Conservation (phyloP, 92 coral and sea anemone genomes). For the Parazoanthus darwini region DNA sequence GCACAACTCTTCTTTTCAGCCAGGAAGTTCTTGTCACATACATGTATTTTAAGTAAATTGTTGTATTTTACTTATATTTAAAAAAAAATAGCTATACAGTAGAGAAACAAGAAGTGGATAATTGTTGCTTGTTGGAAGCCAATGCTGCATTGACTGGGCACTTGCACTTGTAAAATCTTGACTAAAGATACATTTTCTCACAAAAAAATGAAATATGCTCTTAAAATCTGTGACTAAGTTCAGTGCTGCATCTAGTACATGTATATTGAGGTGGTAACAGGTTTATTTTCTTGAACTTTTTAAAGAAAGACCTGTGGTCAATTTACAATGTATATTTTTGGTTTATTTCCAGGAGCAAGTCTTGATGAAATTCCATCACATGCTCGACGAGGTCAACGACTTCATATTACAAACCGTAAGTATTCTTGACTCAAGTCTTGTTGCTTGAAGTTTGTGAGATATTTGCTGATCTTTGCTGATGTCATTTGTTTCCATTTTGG, state of each 20-base stretch:
- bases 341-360: constrained; percentile 21
- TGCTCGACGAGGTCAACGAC: constrained; percentile 39
- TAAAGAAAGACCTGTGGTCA: not conserved
- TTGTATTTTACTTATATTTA: too few species aligned
- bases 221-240: not conserved
- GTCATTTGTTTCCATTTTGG: too few species aligned
- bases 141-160: too few species aligned
- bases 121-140: too few species aligned
- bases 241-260: not conserved
- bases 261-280: not conserved
- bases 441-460: not conserved
- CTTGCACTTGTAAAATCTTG: too few species aligned
- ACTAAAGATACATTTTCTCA: too few species aligned
- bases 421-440: not conserved
- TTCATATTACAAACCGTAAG: constrained; percentile 39
- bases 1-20: too few species aligned
- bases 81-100: too few species aligned
- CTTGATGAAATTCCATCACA: constrained; percentile 46
- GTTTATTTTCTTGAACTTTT: not conserved
- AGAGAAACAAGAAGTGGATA: too few species aligned
- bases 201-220: not conserved
- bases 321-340: not conserved
- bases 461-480: not conserved
- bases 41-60: too few species aligned
- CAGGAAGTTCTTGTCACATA: too few species aligned